Evolutionary conservation across 1,140 invertebrate species (phyloP).

Genomic region (Temnothorax longispinosus): DNA sequence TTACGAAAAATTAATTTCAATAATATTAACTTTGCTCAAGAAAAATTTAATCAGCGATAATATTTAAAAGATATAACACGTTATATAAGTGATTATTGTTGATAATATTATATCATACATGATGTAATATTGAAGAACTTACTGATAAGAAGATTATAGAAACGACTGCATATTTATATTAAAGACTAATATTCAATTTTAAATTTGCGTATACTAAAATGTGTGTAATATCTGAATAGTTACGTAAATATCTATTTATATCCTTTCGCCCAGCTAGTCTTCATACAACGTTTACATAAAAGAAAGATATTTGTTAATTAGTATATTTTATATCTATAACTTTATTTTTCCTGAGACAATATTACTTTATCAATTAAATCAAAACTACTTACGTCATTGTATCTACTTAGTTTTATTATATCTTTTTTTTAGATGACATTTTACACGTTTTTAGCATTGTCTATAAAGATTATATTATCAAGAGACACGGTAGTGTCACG

Average conservation of each 20-base stretch:
- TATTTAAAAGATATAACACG: neutral
- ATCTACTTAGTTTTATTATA: neutral
- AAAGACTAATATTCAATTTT: neutral
- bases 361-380: neutral
- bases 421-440: neutral
- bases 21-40: neutral
- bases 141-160: neutral
- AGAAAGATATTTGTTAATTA: neutral
- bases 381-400: neutral
- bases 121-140: neutral
- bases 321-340: neutral
- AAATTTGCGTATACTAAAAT: neutral
- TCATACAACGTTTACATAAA: neutral
- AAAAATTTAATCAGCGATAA: constrained; percentile 26
- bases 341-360: neutral
- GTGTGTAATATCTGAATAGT: neutral
- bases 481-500: no score
- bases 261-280: neutral
- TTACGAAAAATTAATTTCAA: neutral
- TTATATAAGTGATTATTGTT: constrained; percentile 15
- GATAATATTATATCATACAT: neutral
- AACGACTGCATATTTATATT: neutral
- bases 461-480: neutral
- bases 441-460: neutral
- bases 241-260: neutral